Evolutionary conservation across 2,888 invertebrate species (phyloP).

Genomic region (Leucophenga maculata): DNA sequence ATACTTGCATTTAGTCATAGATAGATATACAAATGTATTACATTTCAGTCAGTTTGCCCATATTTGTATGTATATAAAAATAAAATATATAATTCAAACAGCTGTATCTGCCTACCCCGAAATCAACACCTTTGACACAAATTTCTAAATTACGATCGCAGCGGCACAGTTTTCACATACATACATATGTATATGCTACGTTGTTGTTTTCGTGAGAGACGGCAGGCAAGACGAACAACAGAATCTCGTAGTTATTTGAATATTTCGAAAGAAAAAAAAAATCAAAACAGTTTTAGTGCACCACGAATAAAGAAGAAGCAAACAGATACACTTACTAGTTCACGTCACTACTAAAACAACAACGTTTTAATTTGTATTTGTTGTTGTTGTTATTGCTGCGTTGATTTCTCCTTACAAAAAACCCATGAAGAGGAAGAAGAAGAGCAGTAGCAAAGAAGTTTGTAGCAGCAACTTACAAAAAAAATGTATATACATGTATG

Average conservation of each 20-base stretch:
- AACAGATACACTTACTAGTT: not conserved
- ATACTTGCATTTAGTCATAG: not conserved
- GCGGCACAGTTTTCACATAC: not conserved
- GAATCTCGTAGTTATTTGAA: too few relatives aligned
- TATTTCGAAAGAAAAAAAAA: too few relatives aligned
- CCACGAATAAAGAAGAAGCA: too few relatives aligned
- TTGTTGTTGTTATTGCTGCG: not conserved
- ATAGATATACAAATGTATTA: not conserved
- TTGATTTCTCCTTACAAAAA: constrained; percentile 15
- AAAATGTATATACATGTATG: too few relatives aligned
- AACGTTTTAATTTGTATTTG: not conserved
- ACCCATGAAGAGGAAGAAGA: not conserved
- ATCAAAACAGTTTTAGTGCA: too few relatives aligned
- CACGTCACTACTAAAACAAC: not conserved
- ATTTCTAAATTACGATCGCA: constrained; percentile 18
- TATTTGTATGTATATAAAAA: not conserved
- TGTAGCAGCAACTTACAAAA: constrained; percentile 13
- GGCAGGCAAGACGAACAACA: too few relatives aligned
- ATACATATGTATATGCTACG: too few relatives aligned
- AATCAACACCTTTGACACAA: constrained; percentile 26
- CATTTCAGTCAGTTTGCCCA: too few relatives aligned
- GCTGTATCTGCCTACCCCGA: not conserved
- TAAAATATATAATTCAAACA: not conserved
- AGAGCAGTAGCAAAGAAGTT: too few relatives aligned
- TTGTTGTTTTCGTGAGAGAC: too few relatives aligned